Evolutionary conservation across 2,797 vertebrate species (phyloP), one percentile per base, ranked within the genome.

Genomic region (Spinibarbus caldwelli): DNA sequence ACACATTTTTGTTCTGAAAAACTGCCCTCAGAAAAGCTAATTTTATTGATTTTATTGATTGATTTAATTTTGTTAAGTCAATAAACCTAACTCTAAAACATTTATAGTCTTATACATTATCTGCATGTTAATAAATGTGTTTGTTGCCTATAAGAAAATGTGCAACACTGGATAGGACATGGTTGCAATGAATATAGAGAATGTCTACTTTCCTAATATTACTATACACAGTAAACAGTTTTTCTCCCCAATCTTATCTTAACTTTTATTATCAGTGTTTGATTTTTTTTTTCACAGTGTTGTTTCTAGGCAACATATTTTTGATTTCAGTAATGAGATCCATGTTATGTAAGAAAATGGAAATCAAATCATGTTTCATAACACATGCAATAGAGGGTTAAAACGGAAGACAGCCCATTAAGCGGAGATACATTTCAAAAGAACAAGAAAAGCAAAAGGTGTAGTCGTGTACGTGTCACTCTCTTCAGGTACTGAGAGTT

Each of bases 281-380:
- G 31, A 38, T 38, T 14, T 31, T 57, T 8, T 78, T 31, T 78
- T 11, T 59, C 36, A 19, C 57, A 43, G 57, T 21, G 38, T 31
- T 80, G 78, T 80, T 19, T 67, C 78, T 49, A 49, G 62, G 78
- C 78, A 80, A 80, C 57, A 43, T 43, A 79, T 45, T 77, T 66
- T 54, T 57, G 73, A 77, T 77, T 67, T 68, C 19, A 67, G 43
- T 80, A 67, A 80, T 66, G 59, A 79, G 17, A 64, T 47, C 78
- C 38, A 79, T 29, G 47, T 80, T 49, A n/a, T 45, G 57, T 45
- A 79, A 78, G 54, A 45, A 64, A 41, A 36, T 49, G 34, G 3
- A 68, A 68, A 80, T 49, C 43, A 34, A 41, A 47, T 34, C 21
- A 31, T 47, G 59, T 19, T 79, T 67, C 45, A 80, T 68, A 80